Base-by-base conservation (phyloP, 2,888 invertebrate species). In the Argyresthia goedartella region DNA sequence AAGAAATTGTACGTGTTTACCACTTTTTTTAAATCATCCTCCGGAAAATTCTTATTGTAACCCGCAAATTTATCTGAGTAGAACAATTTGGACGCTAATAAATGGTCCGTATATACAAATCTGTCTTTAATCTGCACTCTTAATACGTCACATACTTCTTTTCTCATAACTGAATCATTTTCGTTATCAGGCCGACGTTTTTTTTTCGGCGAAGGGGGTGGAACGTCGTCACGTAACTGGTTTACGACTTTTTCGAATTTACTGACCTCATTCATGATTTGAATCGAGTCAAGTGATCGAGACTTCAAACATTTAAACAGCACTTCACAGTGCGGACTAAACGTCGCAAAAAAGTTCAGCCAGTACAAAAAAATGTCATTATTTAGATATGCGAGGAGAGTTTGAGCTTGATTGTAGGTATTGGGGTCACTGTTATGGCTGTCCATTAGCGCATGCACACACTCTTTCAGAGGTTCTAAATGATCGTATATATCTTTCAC, bases 371-470 rank as follows among this genome's bases (percentile, higher is more conserved):
- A 57, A 15, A 33, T 54, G 43, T 49, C 43, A 39, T 54, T 53
- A 8, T 55, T 55, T 50, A 55, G 53, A 50, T 53, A 52, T 36
- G 43, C 15, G 50, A 48, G 53, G 13, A 54, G 47, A 42, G 49
- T 51, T 51, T 53, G 45, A 50, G 50, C 49, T 43, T 55, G 51
- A 53, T 54, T 57, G 52, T 52, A 51, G 52, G 55, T 52, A 53
- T 50, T 57, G 45, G 44, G 48, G 45, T 51, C 55, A 16, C 49
- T 51, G n/a, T 45, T 55, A 55, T 8, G 49, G 51, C 49, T n/a
- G n/a, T 59, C 56, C 43, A 59, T 48, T 39, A 62, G 58, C 54
- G 43, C 53, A 45, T 57, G 57, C 52, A 62, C 49, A 50, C 60
- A 62, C 43, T 57, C 56, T 47, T 56, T 54, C 41, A 62, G 47